These are phyloP conservation scores for Brachypteracias leptosomus DNA, from an alignment of 2,113 vertebrate species.

Conservation along the genomic window DNA sequence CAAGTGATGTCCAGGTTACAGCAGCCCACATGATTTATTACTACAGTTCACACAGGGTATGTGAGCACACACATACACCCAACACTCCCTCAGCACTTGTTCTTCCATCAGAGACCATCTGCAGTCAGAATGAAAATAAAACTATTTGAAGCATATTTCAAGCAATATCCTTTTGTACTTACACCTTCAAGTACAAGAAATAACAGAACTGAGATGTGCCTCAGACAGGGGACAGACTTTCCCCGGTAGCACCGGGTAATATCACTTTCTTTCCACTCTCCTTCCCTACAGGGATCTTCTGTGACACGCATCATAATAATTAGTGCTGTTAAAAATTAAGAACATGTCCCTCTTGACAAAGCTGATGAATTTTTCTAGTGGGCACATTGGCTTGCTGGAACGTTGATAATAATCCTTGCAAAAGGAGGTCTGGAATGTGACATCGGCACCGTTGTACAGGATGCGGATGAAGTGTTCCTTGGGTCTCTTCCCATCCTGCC, in stretches of 20 bases:
- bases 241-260: background rate
- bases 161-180: background rate
- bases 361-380: conserved; percentile 86
- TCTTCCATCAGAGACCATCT: background rate
- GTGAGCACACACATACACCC: background rate
- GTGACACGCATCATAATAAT: conserved; percentile 90
- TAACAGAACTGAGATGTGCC: background rate
- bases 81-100: background rate
- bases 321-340: conserved; percentile 81
- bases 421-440: conserved; percentile 92
- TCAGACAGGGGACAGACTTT: background rate
- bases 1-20: background rate
- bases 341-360: conserved; percentile 94
- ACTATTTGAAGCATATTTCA: background rate
- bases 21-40: background rate
- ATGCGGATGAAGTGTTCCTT: conserved; percentile 83
- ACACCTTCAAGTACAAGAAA: background rate
- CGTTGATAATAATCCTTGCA: conserved; percentile 80
- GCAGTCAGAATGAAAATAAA: background rate
- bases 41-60: background rate
- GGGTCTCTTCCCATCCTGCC: conserved; percentile 83
- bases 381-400: conserved; percentile 85
- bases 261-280: background rate
- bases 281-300: conserved; percentile 66
- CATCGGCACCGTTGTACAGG: conserved; percentile 92